A percentile compares a stretch with the other conserved stretches of the same genome.
Conservation (phyloP, 2,888 invertebrate genomes). For the Ashinkailepas kermadecensis region DNA sequence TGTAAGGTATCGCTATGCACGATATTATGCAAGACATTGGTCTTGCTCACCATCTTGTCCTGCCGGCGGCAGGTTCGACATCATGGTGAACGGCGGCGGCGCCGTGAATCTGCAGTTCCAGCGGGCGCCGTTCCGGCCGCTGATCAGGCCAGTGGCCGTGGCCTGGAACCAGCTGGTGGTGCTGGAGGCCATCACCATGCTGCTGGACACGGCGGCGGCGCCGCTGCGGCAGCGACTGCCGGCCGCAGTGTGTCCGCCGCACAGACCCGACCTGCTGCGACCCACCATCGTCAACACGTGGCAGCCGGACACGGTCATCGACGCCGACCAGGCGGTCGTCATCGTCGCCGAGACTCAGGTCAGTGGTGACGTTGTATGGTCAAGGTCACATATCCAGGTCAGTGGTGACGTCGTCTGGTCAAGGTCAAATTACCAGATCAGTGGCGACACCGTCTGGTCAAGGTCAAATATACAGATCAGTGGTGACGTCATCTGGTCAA, state of each 20-base stretch:
- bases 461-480: no score
- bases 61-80: constrained; percentile 75
- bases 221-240: constrained; percentile 15
- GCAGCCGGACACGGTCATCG: constrained; percentile 81
- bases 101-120: constrained; percentile 95
- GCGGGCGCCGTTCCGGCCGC: constrained; percentile 82
- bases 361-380: constrained; percentile 33
- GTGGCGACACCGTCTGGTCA: no score
- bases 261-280: constrained; percentile 73
- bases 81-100: constrained; percentile 96
- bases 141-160: constrained; percentile 82
- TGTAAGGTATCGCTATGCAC: no score
- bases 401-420: no score
- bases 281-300: constrained; percentile 84
- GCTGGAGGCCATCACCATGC: constrained; percentile 72
- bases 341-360: constrained; percentile 89
- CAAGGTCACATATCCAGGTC: no score
- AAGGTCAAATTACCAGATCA: no score
- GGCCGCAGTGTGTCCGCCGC: constrained; percentile 61
- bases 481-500: no score
- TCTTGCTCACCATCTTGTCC: no score
- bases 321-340: constrained; percentile 68
- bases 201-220: constrained; percentile 59
- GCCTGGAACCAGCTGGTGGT: constrained; percentile 98
- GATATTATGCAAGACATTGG: no score